phyloP scores from a whole-genome alignment of 2,113 vertebrate species.

The Passer domesticus region DNA sequence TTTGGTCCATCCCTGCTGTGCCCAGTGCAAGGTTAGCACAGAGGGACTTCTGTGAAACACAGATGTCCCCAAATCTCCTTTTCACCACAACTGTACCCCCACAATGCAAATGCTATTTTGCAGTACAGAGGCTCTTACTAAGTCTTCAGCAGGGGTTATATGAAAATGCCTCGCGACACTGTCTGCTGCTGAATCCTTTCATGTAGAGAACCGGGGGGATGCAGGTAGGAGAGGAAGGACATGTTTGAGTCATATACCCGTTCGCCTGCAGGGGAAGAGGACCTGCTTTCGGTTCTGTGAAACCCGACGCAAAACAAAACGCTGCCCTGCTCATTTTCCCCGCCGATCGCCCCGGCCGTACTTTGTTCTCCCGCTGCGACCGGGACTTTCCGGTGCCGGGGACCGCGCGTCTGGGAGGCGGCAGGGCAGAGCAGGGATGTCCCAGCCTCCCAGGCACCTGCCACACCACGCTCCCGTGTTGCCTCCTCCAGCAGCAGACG shows the following conservation, averaged over 20 bases:
- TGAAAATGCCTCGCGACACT: neutral
- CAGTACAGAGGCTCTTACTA: neutral
- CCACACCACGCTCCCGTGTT: neutral
- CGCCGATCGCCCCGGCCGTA: neutral
- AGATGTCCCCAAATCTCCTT: neutral
- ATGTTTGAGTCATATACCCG: neutral
- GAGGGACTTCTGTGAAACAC: neutral
- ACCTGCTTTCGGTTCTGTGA: neutral
- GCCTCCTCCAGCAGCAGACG: neutral
- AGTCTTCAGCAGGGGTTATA: neutral
- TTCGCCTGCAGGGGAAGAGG: neutral
- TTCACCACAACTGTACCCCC: neutral
- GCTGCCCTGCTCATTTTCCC: neutral
- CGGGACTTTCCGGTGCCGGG: neutral
- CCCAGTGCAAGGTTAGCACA: neutral
- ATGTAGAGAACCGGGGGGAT: neutral
- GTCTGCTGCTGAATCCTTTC: neutral
- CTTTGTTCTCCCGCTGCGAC: neutral
- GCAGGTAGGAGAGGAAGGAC: neutral
- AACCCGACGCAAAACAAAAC: neutral
- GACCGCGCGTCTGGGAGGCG: neutral
- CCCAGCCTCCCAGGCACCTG: slow-evolving; percentile 14
- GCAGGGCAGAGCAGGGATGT: neutral
- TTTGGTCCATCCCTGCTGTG: neutral
- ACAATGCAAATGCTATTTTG: neutral